Percentiles rank a stretch among this genome's conserved stretches.
Evolutionary conservation across 2,888 invertebrate species (phyloP).

Genomic region (Candidula unifasciata): DNA sequence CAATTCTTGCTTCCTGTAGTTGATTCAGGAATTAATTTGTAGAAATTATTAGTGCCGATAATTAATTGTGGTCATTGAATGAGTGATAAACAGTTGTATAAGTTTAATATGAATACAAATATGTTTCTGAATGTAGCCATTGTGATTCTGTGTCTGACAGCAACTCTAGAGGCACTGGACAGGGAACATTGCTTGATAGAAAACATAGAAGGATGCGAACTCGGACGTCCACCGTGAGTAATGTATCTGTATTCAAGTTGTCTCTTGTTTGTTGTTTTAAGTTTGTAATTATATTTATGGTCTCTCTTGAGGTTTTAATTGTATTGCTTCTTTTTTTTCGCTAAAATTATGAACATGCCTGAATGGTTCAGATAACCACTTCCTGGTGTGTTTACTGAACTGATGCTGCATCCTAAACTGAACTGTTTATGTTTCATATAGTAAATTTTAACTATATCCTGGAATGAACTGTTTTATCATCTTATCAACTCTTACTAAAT

Average conservation of each 20-base stretch:
- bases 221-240: constrained; percentile 54
- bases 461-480: no score
- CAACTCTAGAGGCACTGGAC: neutral
- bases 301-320: no score
- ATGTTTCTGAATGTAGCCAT: constrained; percentile 24
- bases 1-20: constrained; percentile 1
- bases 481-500: no score
- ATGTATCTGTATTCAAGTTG: neutral
- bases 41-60: neutral
- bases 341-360: neutral
- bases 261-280: neutral
- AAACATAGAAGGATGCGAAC: constrained; percentile 50
- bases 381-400: neutral
- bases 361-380: neutral
- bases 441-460: no score
- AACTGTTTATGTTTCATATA: no score
- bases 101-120: neutral
- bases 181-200: constrained; percentile 48
- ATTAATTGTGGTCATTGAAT: neutral
- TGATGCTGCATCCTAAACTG: no score
- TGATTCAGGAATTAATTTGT: neutral
- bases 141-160: constrained; percentile 25
- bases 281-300: neutral
- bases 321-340: no score
- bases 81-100: neutral